A percentile compares a stretch with the other conserved stretches of the same genome.
Conservation (phyloP, 2,113 vertebrate species). For the Pseudolaguvia tuberculata region DNA sequence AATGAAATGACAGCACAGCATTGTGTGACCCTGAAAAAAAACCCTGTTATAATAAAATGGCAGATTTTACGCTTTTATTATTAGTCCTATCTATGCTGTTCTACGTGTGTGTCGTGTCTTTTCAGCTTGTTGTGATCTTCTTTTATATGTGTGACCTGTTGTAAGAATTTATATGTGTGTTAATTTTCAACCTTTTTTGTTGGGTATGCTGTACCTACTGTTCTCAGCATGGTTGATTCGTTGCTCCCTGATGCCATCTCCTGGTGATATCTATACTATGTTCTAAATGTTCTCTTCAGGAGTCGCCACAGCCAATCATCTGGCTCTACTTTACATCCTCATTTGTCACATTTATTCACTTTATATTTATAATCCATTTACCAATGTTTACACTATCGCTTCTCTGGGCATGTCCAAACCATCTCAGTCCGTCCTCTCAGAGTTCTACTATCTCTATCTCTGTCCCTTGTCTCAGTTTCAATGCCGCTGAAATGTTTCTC, state of each 20-base stretch:
- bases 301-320: too few species aligned
- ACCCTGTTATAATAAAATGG: neutral
- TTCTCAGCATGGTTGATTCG: neutral
- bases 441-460: too few species aligned
- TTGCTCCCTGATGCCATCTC: constrained; percentile 36
- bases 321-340: too few species aligned
- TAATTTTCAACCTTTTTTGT: neutral
- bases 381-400: too few species aligned
- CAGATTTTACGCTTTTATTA: neutral
- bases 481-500: too few species aligned
- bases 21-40: neutral
- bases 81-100: neutral
- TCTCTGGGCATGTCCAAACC: too few species aligned
- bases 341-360: too few species aligned
- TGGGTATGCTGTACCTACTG: neutral
- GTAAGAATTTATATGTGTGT: neutral
- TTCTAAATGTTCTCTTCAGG: too few species aligned
- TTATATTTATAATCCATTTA: too few species aligned
- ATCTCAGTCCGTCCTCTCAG: too few species aligned
- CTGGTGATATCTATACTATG: neutral
- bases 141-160: neutral
- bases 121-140: neutral
- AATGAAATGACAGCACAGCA: neutral
- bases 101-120: neutral
- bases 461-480: too few species aligned